Evolutionary conservation across 2,113 vertebrate genomes (phyloP).

Genomic region (Indicator indicator): DNA sequence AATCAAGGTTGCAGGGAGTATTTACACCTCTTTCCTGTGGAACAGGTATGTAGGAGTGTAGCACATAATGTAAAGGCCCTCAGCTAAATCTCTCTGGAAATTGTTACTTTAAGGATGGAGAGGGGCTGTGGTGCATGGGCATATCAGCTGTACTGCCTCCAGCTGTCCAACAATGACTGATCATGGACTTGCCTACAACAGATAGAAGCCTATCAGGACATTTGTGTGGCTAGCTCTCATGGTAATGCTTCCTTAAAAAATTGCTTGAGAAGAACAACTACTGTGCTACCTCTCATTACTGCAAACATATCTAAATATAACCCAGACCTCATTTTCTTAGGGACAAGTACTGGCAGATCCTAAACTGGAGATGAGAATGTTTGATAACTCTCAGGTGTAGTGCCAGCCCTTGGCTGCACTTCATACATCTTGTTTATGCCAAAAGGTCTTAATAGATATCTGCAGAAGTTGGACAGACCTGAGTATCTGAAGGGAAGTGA

Average conservation of each 20-base stretch:
- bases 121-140: background rate
- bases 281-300: background rate
- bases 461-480: background rate
- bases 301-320: conserved; percentile 36
- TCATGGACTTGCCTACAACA: background rate
- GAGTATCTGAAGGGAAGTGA: background rate
- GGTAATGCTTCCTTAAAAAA: background rate
- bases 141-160: background rate
- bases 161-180: background rate
- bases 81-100: background rate
- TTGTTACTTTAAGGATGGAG: background rate
- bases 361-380: conserved; percentile 9
- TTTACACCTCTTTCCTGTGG: background rate
- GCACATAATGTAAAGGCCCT: background rate
- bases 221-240: background rate
- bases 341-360: conserved; percentile 22
- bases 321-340: background rate
- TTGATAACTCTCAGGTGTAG: background rate
- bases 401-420: background rate
- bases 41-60: background rate
- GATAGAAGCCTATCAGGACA: background rate
- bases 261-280: background rate
- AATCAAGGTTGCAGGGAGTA: background rate
- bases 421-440: background rate
- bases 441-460: background rate